Evolutionary conservation across 1,140 invertebrate species (phyloP).

Genomic region (Antheraea mylitta): DNA sequence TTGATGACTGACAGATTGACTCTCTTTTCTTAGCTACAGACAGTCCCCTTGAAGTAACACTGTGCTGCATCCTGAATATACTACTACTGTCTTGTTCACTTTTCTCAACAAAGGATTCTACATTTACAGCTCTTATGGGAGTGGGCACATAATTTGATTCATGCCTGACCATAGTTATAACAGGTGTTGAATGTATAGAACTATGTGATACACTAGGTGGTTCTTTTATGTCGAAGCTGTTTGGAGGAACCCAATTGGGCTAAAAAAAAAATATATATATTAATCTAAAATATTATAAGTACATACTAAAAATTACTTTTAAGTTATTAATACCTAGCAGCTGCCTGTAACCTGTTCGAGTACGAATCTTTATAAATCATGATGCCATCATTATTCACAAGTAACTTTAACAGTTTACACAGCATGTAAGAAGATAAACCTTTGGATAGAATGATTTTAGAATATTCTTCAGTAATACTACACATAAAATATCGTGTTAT

Average conservation of each 20-base stretch:
- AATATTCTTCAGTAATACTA: too few relatives aligned
- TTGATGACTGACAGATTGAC: conserved; percentile 40
- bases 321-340: too few relatives aligned
- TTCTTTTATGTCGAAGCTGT: conserved; percentile 38
- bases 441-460: too few relatives aligned
- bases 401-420: too few relatives aligned
- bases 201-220: conserved; percentile 5
- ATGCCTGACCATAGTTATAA: conserved; percentile 29
- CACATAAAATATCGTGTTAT: too few relatives aligned
- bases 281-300: too few relatives aligned
- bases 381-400: too few relatives aligned
- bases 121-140: conserved; percentile 24
- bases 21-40: conserved; percentile 40
- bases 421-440: too few relatives aligned
- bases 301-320: too few relatives aligned
- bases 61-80: conserved; percentile 30
- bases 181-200: conserved; percentile 24
- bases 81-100: conserved; percentile 26
- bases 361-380: too few relatives aligned
- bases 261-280: conserved; percentile 29
- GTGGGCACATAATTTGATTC: conserved; percentile 36
- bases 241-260: conserved; percentile 39
- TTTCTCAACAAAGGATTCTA: conserved; percentile 23
- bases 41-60: conserved; percentile 24
- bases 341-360: too few relatives aligned